Conservation (phyloP, 2,888 invertebrate genomes). For the Lochmaea crataegi region DNA sequence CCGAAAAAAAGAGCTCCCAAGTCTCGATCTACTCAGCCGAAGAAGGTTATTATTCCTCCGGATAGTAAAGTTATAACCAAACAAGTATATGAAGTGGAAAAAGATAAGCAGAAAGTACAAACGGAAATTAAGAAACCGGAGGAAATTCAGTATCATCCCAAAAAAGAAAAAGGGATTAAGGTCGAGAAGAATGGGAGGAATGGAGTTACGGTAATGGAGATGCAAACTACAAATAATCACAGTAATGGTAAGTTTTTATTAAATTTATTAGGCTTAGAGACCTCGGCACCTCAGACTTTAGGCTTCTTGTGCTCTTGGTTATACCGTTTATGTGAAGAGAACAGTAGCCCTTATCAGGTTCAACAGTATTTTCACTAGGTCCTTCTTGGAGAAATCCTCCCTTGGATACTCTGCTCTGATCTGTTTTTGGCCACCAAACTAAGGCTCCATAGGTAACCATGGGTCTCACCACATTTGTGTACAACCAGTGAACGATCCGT, state of each 20-base stretch:
- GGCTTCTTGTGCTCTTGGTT: no score
- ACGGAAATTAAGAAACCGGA: conserved; percentile 23
- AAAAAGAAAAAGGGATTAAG: conserved; percentile 33
- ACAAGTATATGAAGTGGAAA: conserved; percentile 53
- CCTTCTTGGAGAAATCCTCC: no score
- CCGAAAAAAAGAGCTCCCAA: conserved; percentile 66
- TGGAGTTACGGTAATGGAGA: conserved; percentile 36
- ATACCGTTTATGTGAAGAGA: no score
- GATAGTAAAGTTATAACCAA: conserved; percentile 47
- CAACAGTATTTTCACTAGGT: no score
- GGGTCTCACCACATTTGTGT: no score
- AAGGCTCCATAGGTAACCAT: no score
- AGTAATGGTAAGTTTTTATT: conserved; percentile 43
- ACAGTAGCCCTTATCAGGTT: no score
- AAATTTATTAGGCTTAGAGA: no score
- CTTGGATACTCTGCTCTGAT: no score
- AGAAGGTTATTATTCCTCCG: conserved; percentile 36
- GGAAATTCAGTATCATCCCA: conserved; percentile 25
- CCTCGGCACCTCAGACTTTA: no score
- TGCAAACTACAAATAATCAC: conserved; percentile 38
- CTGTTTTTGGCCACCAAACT: no score
- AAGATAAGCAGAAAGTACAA: conserved; percentile 42
- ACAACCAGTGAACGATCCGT: no score
- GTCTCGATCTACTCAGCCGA: conserved; percentile 38
- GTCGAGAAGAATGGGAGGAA: conserved; percentile 38